Percentiles rank a stretch among this genome's conserved stretches.
Evolutionary conservation across 2,797 vertebrate species (phyloP).

Genomic region (Todus mexicanus): DNA sequence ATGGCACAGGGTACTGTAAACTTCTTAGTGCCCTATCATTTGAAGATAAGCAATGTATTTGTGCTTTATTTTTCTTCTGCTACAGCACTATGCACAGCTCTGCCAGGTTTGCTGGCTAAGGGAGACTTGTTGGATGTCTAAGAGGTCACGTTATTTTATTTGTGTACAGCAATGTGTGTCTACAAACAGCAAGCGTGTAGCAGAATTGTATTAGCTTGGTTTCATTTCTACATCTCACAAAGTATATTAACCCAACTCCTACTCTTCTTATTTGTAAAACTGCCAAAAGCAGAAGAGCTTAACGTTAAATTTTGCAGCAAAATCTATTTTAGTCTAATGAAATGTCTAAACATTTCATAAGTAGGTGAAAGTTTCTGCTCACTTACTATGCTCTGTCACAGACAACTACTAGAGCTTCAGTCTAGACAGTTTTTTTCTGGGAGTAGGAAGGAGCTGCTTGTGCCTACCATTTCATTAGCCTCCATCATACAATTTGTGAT

Average conservation of each 20-base stretch:
- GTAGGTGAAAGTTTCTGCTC: not conserved
- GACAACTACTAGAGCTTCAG: not conserved
- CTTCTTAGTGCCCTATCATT: not conserved
- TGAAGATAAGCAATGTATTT: not conserved
- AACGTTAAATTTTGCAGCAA: not conserved
- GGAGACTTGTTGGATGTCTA: not conserved
- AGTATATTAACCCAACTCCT: not conserved
- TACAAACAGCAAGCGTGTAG: not conserved
- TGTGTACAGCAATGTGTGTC: not conserved
- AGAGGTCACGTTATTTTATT: not conserved
- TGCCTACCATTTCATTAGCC: not conserved
- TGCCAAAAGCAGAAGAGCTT: not conserved
- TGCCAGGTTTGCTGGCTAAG: not conserved
- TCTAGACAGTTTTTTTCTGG: slow-evolving; percentile 26
- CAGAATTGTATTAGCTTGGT: not conserved
- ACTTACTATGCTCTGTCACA: not conserved
- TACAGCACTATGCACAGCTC: not conserved
- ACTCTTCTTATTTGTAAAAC: not conserved
- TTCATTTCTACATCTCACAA: not conserved
- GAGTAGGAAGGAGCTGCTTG: slow-evolving; percentile 8
- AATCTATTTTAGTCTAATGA: slow-evolving; percentile 8
- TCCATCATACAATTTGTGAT: slow-evolving; percentile 3
- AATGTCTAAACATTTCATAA: not conserved
- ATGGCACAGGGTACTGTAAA: not conserved
- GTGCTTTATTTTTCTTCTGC: not conserved